Conservation (phyloP, 2,888 invertebrate species). For the Selenia dentaria region DNA sequence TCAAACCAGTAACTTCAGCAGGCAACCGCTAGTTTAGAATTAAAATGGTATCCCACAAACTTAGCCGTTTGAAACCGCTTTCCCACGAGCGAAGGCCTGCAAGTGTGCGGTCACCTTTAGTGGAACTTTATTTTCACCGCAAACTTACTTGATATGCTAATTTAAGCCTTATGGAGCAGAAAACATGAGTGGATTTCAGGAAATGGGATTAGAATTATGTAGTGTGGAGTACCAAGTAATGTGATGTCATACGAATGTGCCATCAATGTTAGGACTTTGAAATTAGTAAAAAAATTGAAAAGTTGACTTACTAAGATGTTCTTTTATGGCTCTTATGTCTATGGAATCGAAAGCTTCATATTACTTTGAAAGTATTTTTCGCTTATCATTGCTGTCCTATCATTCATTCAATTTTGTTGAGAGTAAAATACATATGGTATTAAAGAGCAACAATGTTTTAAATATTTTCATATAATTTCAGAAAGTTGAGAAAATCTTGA, state of each 20-base stretch:
- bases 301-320: too few relatives aligned
- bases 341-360: too few relatives aligned
- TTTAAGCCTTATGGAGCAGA: not conserved
- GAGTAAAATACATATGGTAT: too few relatives aligned
- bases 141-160: not conserved
- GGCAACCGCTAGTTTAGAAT: not conserved
- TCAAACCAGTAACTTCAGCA: not conserved
- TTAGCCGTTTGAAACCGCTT: constrained; percentile 5
- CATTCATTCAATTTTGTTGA: too few relatives aligned
- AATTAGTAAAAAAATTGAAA: too few relatives aligned
- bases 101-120: constrained; percentile 8
- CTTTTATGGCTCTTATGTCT: too few relatives aligned
- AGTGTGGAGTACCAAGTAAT: not conserved
- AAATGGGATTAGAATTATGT: not conserved
- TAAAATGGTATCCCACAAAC: constrained; percentile 11
- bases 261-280: not conserved
- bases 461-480: too few relatives aligned
- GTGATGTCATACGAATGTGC: constrained; percentile 1
- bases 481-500: too few relatives aligned
- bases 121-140: constrained; percentile 3
- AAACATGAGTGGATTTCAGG: not conserved
- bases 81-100: constrained; percentile 17
- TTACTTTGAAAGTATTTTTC: too few relatives aligned
- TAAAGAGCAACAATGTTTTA: too few relatives aligned
- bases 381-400: too few relatives aligned